Base-by-base conservation (phyloP, 2,888 invertebrate genomes). In the Hemistola chrysoprasaria region DNA sequence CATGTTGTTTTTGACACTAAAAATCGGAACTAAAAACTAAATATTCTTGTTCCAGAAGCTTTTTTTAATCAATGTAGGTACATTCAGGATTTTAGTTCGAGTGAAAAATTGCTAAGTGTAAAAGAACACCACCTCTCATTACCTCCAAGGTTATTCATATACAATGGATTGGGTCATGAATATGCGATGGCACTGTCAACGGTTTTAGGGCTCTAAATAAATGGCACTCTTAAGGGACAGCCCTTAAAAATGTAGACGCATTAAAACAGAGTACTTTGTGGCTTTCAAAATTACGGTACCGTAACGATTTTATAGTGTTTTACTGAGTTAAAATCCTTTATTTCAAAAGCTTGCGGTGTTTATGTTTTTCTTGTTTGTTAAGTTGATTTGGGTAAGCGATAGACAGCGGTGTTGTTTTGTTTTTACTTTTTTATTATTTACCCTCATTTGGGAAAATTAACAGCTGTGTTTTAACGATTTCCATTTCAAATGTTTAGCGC, bases 141-240 rank as follows among this genome's bases (percentile, higher is more conserved):
- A 22, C 1, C 42, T 20, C 33, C 55, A 57, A 47, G 54, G 61
- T 66, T 69, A 71, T 71, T 70, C 72, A 73, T 72, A 73, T 61
- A 68, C 73, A 68, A 71, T 65, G 61, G 60, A 67, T 64, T 46
- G 58, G 56, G 52, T 75, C 76, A 78, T 78, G 74, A 78, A 78
- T 78, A 78, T 76, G 77, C 78, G 70, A 76, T 73, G 68, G 56
- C 58, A 62, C 69, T 73, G 71, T 78, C 72, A 72, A 68, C 62
- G 65, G 66, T 67, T 70, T 53, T 65, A 66, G 62, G 60, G 61
- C 53, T 58, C 63, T 66, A 71, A 72, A 78, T 71, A 75, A 77
- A 76, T 70, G 64, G 60, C 47, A 52, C 52, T 51, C 53, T 72
- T 71, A 71, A 70, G 66, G 62, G 48, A 51, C 39, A 60, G 62